Evolutionary conservation across 2,797 vertebrate genomes (phyloP).

Genomic region (Pseudomugil gertrudae): DNA sequence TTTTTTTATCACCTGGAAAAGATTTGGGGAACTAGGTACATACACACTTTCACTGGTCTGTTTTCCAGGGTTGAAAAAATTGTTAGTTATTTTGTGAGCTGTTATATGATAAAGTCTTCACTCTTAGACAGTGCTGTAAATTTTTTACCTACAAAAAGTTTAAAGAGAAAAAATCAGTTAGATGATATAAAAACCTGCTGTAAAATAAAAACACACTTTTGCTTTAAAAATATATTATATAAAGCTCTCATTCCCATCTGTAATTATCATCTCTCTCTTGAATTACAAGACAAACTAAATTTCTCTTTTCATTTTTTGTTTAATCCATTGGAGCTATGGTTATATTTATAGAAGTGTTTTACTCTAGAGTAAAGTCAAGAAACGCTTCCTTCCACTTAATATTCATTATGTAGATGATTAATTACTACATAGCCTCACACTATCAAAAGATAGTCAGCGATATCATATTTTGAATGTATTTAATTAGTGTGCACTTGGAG

Average conservation of each 20-base stretch:
- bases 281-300: constrained; percentile 35
- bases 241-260: constrained; percentile 23
- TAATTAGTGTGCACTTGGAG: constrained; percentile 78
- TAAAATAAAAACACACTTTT: not conserved
- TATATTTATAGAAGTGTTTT: constrained; percentile 57
- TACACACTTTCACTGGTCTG: not conserved
- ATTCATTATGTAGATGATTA: constrained; percentile 76
- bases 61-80: too few species aligned
- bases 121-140: not conserved
- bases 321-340: constrained; percentile 42
- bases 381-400: constrained; percentile 62
- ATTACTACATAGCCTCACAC: constrained; percentile 75
- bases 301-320: constrained; percentile 24
- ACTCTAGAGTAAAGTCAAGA: constrained; percentile 53
- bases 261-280: constrained; percentile 28
- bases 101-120: not conserved
- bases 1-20: constrained; percentile 3
- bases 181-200: not conserved
- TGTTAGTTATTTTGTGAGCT: not conserved
- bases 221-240: not conserved
- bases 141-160: not conserved
- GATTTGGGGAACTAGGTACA: not conserved
- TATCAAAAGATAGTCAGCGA: constrained; percentile 74
- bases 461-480: constrained; percentile 76
- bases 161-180: not conserved